Base-by-base conservation (phyloP, 2,113 vertebrate genomes). In the Platichthys flesus region DNA sequence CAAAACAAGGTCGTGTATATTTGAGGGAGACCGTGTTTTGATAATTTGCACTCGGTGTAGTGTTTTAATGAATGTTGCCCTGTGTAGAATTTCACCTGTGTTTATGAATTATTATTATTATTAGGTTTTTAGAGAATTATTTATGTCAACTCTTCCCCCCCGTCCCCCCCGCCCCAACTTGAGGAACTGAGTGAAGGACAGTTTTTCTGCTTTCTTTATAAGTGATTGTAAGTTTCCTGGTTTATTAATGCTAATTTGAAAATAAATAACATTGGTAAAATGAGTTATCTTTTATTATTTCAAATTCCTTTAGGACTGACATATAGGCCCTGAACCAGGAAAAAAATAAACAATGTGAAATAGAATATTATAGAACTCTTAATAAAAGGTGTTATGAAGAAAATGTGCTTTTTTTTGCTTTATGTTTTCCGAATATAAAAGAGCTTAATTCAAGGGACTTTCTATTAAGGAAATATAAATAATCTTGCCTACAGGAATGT, bases 31-130 rank as follows among this genome's bases (percentile, higher is more conserved):
- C 81, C 70, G 93, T 95, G 95, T 97, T 97, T 96, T 97, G 95
- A 97, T 95, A 87, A 96, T 95, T 97, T 98, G 97, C 97, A 98
- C 97, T 98, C 96, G 90, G 90, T 97, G 96, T 97, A 97, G 96
- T 97, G 95, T 97, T 95, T 51, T 95, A 97, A 96, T 96, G 96
- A 97, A 96, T 96, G 96, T 97, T 94, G 94, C 94, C 54, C 84
- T 86, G 94, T 96, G 96, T 98, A 97, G 97, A 96, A 87, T 95
- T 95, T 93, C 95, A 93, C 95, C 93, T 95, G 96, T 98, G 96
- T 95, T 94, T 94, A 96, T 97, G 94, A 95, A 96, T 97, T 91
- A 91, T 93, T 96, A 96, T 51, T 7, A 49, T 49, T 51, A 51
- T 51, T 51, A 51, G 91, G 51, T 95, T 96, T 95, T 94, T 98